Conservation (phyloP, 2,113 vertebrate genomes). For the Regulus satrapa region DNA sequence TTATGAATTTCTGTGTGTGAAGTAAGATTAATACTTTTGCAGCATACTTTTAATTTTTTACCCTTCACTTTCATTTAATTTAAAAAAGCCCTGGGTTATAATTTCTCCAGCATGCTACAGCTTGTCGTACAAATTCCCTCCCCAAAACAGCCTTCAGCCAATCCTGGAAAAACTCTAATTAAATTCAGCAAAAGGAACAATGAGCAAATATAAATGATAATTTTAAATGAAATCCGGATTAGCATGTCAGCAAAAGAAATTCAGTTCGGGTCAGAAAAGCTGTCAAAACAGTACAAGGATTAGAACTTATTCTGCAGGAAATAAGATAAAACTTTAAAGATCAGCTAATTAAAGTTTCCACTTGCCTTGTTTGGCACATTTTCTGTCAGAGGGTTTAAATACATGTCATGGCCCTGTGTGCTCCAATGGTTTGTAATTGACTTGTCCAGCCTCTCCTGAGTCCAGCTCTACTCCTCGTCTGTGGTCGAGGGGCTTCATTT, state of each 20-base stretch:
- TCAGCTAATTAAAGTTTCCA: not conserved
- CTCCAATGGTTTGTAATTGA: not conserved
- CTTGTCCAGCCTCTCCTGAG: not conserved
- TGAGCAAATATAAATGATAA: not conserved
- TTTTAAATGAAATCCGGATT: conserved; percentile 22
- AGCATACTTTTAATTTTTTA: not conserved
- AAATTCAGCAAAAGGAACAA: conserved; percentile 12
- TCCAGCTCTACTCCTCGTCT: not conserved
- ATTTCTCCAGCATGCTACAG: not conserved
- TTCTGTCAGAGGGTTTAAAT: not conserved
- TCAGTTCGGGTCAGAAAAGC: not conserved
- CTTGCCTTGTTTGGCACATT: not conserved
- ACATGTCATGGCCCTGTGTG: not conserved
- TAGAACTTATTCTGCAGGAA: not conserved
- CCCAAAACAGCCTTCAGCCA: not conserved
- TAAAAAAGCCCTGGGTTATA: not conserved
- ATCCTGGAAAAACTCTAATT: not conserved
- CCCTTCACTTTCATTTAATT: conserved; percentile 10
- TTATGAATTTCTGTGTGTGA: not conserved
- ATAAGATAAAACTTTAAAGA: not conserved
- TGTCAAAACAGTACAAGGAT: not conserved
- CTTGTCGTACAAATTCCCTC: not conserved
- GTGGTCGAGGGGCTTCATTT: not conserved
- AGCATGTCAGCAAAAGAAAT: not conserved
- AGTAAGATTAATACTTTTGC: not conserved